A percentile compares a stretch with the other conserved stretches of the same genome.
These are phyloP conservation scores for Euwallacea fornicatus DNA, from an alignment of 1,140 invertebrate species.

Conservation along the genomic window DNA sequence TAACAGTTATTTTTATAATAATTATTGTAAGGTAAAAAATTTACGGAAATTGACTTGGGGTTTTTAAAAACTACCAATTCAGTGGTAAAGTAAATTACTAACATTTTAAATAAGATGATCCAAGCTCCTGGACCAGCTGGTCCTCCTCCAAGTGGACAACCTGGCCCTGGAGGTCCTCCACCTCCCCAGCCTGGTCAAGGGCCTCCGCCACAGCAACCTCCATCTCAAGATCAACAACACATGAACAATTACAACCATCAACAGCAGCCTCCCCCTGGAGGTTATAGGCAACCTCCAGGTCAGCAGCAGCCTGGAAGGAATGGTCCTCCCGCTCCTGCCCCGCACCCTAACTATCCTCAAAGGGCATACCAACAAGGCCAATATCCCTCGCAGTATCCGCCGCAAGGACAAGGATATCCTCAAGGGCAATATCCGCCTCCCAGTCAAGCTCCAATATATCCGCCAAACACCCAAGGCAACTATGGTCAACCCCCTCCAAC, in stretches of 20 bases:
- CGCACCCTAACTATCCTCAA: slow-evolving; percentile 61
- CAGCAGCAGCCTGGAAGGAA: slow-evolving; percentile 23
- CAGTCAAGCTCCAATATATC: slow-evolving; percentile 54
- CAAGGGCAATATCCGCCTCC: slow-evolving; percentile 55
- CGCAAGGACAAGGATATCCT: slow-evolving; percentile 55
- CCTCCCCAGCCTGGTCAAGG: slow-evolving; percentile 46
- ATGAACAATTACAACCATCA: slow-evolving; percentile 60
- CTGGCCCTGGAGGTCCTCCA: slow-evolving; percentile 34
- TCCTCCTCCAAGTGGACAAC: slow-evolving; percentile 50
- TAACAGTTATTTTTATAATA: too few species aligned
- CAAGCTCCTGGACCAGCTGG: slow-evolving; percentile 36
- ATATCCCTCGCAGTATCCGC: slow-evolving; percentile 56
- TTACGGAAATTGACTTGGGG: too few species aligned
- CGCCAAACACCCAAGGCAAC: slow-evolving; percentile 56
- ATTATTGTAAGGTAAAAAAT: too few species aligned
- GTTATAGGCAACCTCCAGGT: slow-evolving; percentile 48
- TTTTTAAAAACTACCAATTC: too few species aligned
- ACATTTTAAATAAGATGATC: slow-evolving; percentile 37
- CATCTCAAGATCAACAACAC: slow-evolving; percentile 57
- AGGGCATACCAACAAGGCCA: slow-evolving; percentile 60
- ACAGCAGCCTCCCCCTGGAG: slow-evolving; percentile 54
- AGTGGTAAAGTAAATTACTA: slow-evolving; percentile 4
- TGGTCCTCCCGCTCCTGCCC: slow-evolving; percentile 47
- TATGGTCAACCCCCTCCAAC: slow-evolving; percentile 55
- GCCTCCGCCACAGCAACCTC: slow-evolving; percentile 53